phyloP scores from a whole-genome alignment of 2,113 vertebrate species.

The Pachycephala philippinensis region DNA sequence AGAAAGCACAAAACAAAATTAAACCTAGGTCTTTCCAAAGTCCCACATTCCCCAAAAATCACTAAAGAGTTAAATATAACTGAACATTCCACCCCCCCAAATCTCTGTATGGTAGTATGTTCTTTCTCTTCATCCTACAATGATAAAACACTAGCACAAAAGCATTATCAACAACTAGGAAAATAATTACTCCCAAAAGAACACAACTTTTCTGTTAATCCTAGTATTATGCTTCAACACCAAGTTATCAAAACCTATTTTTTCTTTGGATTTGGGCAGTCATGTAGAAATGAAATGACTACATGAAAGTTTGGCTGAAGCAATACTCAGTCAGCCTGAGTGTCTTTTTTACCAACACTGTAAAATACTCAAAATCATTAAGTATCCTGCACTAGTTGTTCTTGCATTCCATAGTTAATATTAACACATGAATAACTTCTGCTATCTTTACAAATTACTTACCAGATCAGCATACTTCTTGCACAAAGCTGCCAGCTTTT shows the following conservation, averaged over 20 bases:
- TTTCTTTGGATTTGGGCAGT: background rate
- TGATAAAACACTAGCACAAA: background rate
- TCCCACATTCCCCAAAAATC: background rate
- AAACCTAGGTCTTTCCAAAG: background rate
- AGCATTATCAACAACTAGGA: background rate
- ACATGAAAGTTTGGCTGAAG: background rate
- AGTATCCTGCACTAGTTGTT: background rate
- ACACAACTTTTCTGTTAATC: background rate
- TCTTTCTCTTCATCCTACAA: background rate
- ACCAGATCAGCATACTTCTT: constrained; percentile 98
- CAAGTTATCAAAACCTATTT: background rate
- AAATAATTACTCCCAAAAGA: background rate
- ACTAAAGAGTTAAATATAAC: background rate
- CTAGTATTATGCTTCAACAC: background rate
- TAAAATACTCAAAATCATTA: background rate
- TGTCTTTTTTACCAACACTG: background rate
- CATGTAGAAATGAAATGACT: background rate
- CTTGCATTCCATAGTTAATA: background rate
- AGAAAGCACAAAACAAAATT: background rate
- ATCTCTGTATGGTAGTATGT: background rate
- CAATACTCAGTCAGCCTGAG: background rate
- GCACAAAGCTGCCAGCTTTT: constrained; percentile 96
- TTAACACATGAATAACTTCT: background rate
- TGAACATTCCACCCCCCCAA: rapidly evolving
- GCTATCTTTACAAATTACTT: constrained; percentile 64